These are phyloP conservation scores for Danaus chrysippus DNA, from an alignment of 2,888 invertebrate genomes.

Conservation along the genomic window DNA sequence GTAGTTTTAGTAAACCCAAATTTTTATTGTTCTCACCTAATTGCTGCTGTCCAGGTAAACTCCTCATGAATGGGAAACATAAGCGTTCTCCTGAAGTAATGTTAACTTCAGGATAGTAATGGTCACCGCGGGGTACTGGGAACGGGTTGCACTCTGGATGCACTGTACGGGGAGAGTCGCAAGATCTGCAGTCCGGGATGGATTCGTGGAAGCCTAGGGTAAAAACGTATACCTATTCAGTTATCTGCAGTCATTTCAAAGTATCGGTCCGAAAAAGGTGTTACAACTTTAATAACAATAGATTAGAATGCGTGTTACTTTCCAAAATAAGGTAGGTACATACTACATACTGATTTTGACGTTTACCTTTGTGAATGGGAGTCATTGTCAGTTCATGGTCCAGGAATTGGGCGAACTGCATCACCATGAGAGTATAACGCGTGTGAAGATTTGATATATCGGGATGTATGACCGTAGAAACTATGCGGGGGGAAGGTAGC, in stretches of 20 bases:
- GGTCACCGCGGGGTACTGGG: constrained; percentile 92
- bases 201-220: constrained; percentile 88
- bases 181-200: constrained; percentile 92
- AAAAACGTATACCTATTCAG: background rate
- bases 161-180: constrained; percentile 91
- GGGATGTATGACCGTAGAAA: constrained; percentile 93
- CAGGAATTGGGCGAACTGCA: constrained; percentile 96
- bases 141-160: constrained; percentile 97
- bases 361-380: constrained; percentile 89
- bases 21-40: constrained; percentile 72
- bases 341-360: constrained; percentile 10
- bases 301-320: background rate
- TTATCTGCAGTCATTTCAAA: background rate
- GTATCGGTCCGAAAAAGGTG: background rate
- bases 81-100: constrained; percentile 89
- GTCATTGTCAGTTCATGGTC: constrained; percentile 98
- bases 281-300: background rate
- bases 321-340: background rate
- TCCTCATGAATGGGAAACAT: constrained; percentile 97
- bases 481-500: constrained; percentile 90
- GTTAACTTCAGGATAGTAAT: constrained; percentile 93
- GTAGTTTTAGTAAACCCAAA: background rate
- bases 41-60: constrained; percentile 93
- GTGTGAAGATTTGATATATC: constrained; percentile 94
- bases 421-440: constrained; percentile 93